phyloP scores from a whole-genome alignment of 2,797 vertebrate species.

The Sebastes steindachneri region DNA sequence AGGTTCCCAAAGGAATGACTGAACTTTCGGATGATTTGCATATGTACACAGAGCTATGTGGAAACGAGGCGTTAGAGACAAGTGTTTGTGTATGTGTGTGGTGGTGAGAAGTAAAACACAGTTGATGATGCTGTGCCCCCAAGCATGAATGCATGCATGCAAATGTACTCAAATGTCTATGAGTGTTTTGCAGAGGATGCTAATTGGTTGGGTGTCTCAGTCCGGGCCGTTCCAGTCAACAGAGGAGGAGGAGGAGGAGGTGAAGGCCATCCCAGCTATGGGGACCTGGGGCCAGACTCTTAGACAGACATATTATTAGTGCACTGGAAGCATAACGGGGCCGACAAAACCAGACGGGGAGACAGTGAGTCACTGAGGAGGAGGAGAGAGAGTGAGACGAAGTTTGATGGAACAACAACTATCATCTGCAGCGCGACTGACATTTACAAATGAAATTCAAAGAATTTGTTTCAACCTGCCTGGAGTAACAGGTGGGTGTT shows the following conservation, averaged over 20 bases:
- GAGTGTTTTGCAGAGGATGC: constrained; percentile 19
- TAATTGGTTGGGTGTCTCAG: constrained; percentile 40
- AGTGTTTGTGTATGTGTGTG: not conserved
- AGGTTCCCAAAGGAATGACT: no score
- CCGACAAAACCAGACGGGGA: constrained; percentile 30
- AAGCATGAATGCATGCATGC: not conserved
- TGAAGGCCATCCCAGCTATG: constrained; percentile 16
- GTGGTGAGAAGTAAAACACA: constrained; percentile 6
- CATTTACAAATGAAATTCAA: constrained; percentile 1
- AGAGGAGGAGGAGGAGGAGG: constrained; percentile 1
- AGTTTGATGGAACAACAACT: not conserved
- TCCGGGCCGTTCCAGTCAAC: constrained; percentile 22
- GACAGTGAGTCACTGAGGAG: constrained; percentile 47
- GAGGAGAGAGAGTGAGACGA: not conserved
- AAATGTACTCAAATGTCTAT: constrained; percentile 1
- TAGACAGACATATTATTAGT: constrained; percentile 55
- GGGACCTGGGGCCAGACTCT: constrained; percentile 40
- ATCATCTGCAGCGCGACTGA: not conserved
- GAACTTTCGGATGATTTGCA: no score
- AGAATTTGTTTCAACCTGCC: constrained; percentile 35
- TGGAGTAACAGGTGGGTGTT: constrained; percentile 39
- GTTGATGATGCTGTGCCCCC: constrained; percentile 10
- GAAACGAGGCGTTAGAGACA: not conserved
- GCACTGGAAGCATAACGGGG: constrained; percentile 25
- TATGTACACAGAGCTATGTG: no score